Evolutionary conservation across 2,797 vertebrate genomes (phyloP).

Genomic region (Malacoctenus gilli): DNA sequence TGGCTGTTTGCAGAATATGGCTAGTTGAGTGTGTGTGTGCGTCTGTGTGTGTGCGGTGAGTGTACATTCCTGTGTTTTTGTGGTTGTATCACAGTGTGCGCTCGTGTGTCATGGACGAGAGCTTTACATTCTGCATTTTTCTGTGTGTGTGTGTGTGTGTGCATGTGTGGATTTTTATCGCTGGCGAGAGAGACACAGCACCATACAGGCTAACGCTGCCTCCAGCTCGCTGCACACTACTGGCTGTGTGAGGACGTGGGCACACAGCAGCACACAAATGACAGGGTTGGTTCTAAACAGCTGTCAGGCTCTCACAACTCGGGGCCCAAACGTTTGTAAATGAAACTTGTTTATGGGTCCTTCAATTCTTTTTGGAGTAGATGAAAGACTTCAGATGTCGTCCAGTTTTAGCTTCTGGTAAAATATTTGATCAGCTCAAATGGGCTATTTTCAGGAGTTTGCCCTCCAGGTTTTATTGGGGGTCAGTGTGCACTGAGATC

Average conservation of each 20-base stretch:
- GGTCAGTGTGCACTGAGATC: background rate
- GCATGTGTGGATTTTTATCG: slow-evolving; percentile 22
- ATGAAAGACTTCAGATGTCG: background rate
- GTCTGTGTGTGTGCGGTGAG: slow-evolving; percentile 5
- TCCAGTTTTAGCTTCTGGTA: background rate
- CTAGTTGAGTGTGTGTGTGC: slow-evolving; percentile 9
- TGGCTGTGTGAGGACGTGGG: background rate
- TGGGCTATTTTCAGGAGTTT: background rate
- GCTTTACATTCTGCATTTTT: slow-evolving; percentile 6
- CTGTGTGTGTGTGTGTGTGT: slow-evolving; percentile 24
- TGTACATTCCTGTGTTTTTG: slow-evolving; percentile 40
- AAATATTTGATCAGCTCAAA: background rate
- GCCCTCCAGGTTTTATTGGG: background rate
- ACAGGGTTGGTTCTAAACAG: slow-evolving; percentile 35
- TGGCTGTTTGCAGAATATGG: slow-evolving; percentile 37
- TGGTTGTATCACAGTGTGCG: slow-evolving; percentile 32
- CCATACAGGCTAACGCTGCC: slow-evolving; percentile 11
- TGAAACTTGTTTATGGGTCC: background rate
- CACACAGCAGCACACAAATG: slow-evolving; percentile 39
- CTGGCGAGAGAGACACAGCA: background rate
- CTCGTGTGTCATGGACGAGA: slow-evolving; percentile 30
- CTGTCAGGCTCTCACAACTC: background rate
- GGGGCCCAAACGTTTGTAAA: background rate
- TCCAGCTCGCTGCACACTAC: slow-evolving; percentile 9
- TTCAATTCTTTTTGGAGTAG: slow-evolving; percentile 10